Conservation (phyloP, 2,113 vertebrate genomes). For the Pontoporia blainvillei region DNA sequence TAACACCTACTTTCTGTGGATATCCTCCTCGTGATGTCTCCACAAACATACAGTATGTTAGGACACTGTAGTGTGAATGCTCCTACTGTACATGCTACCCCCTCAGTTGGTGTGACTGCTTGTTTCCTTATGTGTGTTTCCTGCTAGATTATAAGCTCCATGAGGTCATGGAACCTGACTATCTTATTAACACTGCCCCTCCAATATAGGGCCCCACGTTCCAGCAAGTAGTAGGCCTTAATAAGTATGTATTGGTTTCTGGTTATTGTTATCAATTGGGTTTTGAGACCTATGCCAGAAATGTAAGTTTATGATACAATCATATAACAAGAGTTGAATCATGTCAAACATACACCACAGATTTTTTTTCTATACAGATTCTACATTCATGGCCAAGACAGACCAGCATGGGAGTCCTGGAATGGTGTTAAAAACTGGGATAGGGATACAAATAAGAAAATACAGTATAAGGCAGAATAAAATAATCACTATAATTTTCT, state of each 20-base stretch:
- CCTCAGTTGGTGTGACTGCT: not conserved
- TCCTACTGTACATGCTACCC: not conserved
- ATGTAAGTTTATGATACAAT: not conserved
- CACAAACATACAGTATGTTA: not conserved
- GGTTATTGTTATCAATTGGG: not conserved
- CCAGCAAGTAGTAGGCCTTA: not conserved
- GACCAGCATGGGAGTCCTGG: not conserved
- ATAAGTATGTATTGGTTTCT: not conserved
- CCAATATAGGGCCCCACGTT: not conserved
- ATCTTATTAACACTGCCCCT: not conserved
- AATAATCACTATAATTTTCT: not conserved
- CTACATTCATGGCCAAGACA: not conserved
- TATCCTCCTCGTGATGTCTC: not conserved
- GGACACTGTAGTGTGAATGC: not conserved
- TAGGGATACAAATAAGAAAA: not conserved
- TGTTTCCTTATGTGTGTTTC: not conserved
- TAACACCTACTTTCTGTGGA: not conserved
- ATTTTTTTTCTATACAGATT: not conserved
- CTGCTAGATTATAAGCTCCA: not conserved
- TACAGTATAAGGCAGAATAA: not conserved
- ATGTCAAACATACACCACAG: not conserved
- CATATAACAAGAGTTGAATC: not conserved
- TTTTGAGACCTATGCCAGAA: conserved; percentile 18
- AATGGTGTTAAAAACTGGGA: not conserved
- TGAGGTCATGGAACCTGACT: not conserved